Percentiles rank a stretch among this genome's conserved stretches.
Conservation (phyloP, 2,113 vertebrate species). For the Syngnathus typhle region DNA sequence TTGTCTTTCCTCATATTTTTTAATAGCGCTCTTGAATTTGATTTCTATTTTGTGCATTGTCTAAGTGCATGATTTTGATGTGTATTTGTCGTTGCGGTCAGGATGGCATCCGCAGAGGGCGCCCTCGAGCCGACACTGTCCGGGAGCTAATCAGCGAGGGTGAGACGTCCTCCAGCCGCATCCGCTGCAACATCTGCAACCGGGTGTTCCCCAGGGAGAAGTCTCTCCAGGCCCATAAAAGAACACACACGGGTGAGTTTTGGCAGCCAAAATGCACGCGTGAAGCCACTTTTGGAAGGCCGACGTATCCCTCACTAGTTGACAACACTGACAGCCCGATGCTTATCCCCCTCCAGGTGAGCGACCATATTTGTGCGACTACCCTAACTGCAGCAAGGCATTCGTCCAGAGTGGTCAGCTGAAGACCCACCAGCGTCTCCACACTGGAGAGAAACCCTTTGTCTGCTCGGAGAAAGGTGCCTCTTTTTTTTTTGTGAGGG, state of each 20-base stretch:
- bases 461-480: conserved; percentile 95
- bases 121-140: conserved; percentile 90
- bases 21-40: no score
- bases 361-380: conserved; percentile 94
- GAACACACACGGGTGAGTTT: conserved; percentile 90
- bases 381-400: conserved; percentile 93
- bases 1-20: no score
- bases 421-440: conserved; percentile 96
- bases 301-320: neutral
- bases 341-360: conserved; percentile 75
- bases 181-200: conserved; percentile 95
- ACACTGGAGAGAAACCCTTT: conserved; percentile 97
- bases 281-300: neutral
- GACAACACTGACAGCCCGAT: neutral
- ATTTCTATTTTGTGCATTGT: neutral
- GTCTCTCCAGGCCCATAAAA: conserved; percentile 93
- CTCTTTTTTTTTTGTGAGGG: neutral
- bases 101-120: conserved; percentile 88
- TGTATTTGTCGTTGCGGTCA: conserved; percentile 31
- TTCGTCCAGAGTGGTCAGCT: conserved; percentile 98
- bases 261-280: neutral
- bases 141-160: conserved; percentile 91
- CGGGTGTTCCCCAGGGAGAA: conserved; percentile 95
- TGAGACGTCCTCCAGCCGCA: conserved; percentile 91
- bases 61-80: neutral